These are phyloP conservation scores for Drosophila pseudoananassae DNA, from an alignment of 1,140 invertebrate genomes.

Conservation along the genomic window DNA sequence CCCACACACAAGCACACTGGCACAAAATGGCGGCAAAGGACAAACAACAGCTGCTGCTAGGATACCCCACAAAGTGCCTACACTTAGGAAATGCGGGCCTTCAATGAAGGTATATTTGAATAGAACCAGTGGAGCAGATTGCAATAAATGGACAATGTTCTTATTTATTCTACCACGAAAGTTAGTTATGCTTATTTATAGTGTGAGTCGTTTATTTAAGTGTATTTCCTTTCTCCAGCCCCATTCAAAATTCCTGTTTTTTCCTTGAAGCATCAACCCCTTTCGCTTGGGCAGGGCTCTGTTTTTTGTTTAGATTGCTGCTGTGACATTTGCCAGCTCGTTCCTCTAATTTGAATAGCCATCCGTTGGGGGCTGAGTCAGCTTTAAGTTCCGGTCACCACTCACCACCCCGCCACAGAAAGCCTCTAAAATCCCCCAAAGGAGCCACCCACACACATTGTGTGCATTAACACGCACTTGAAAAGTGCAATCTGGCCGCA, in stretches of 20 bases:
- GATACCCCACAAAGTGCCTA: slow-evolving; percentile 7
- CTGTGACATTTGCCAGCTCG: slow-evolving; percentile 45
- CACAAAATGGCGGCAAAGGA: slow-evolving; percentile 81
- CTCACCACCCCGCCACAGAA: no score
- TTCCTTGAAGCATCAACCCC: slow-evolving; percentile 40
- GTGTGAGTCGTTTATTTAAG: not conserved
- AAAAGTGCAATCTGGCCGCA: slow-evolving; percentile 81
- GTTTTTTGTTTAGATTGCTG: slow-evolving; percentile 41
- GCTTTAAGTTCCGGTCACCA: slow-evolving; percentile 44
- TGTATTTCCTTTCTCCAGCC: not conserved
- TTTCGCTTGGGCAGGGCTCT: slow-evolving; percentile 21
- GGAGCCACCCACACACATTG: slow-evolving; percentile 14
- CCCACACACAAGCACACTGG: slow-evolving; percentile 41
- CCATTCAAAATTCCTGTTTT: slow-evolving; percentile 27
- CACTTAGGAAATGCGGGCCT: not conserved
- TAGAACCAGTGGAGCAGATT: no score
- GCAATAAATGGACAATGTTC: no score
- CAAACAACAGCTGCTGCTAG: slow-evolving; percentile 77
- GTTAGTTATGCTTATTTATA: no score
- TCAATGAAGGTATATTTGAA: not conserved
- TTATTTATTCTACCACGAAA: no score
- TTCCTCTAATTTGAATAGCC: slow-evolving; percentile 59
- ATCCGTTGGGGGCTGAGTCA: slow-evolving; percentile 30
- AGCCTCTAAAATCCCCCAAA: slow-evolving; percentile 19
- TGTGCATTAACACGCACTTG: slow-evolving; percentile 81